phyloP scores from a whole-genome alignment of 2,113 vertebrate species.

The Eidolon helvum region DNA sequence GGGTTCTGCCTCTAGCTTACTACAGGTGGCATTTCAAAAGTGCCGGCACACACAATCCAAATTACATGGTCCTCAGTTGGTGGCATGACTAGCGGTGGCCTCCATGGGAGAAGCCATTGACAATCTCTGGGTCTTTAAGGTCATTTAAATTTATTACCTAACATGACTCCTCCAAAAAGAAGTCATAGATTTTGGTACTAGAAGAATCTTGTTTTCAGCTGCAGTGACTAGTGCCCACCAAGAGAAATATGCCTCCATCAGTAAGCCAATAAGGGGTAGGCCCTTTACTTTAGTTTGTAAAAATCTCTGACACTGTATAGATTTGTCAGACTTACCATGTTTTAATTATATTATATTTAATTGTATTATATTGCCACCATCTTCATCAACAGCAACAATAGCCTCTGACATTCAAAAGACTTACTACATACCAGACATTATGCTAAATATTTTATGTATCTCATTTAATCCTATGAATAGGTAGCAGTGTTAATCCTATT shows the following conservation, averaged over 20 bases:
- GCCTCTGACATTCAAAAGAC: neutral
- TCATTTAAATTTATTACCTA: neutral
- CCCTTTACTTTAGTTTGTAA: neutral
- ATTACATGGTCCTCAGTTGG: neutral
- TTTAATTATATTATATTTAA: neutral
- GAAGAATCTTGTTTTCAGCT: neutral
- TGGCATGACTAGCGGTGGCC: neutral
- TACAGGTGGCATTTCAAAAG: neutral
- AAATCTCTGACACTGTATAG: neutral
- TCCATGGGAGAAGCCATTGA: rapidly evolving
- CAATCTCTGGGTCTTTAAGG: neutral
- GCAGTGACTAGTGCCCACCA: neutral
- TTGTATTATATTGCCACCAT: too few species aligned
- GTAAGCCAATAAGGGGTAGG: neutral
- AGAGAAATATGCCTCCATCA: neutral
- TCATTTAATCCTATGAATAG: neutral
- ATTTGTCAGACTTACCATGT: neutral
- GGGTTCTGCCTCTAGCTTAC: neutral
- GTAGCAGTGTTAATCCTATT: neutral
- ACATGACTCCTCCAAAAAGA: neutral
- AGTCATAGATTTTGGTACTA: neutral
- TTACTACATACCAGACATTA: neutral
- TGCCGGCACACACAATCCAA: neutral
- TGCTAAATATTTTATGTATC: neutral
- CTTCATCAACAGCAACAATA: neutral